Conservation (phyloP, 1,140 invertebrate species). For the Trinorchestia longiramus region DNA sequence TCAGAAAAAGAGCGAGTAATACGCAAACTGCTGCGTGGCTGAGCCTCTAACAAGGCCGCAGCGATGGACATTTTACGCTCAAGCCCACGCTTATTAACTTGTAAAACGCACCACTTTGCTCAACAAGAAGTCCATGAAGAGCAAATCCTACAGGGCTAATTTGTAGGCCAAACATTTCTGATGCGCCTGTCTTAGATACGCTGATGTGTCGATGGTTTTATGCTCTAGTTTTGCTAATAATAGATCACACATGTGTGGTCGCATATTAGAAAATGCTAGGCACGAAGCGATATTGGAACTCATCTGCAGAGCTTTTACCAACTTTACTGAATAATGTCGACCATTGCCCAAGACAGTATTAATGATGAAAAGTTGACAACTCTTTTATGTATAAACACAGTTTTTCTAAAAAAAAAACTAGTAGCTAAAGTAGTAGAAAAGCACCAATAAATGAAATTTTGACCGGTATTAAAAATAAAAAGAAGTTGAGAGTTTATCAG, state of each 20-base stretch:
- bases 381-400: neutral
- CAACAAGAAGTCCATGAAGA: constrained; percentile 15
- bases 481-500: neutral
- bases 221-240: neutral
- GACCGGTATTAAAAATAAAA: neutral
- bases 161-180: constrained; percentile 25
- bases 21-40: constrained; percentile 21
- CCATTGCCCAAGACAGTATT: neutral
- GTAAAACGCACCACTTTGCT: neutral
- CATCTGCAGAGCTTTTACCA: neutral
- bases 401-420: neutral
- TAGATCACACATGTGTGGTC: neutral
- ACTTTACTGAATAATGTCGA: neutral
- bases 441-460: neutral
- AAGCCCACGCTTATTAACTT: constrained; percentile 47
- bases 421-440: neutral
- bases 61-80: constrained; percentile 50
- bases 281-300: neutral
- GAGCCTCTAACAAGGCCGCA: constrained; percentile 20
- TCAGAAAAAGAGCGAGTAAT: constrained; percentile 34
- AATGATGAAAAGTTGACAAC: neutral
- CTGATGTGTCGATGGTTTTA: neutral
- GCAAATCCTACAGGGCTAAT: neutral
- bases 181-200: neutral
- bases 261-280: neutral